Percentiles rank a stretch among this genome's conserved stretches.
phyloP scores from a whole-genome alignment of 2,888 invertebrate genomes.

The Cerastoderma edule region DNA sequence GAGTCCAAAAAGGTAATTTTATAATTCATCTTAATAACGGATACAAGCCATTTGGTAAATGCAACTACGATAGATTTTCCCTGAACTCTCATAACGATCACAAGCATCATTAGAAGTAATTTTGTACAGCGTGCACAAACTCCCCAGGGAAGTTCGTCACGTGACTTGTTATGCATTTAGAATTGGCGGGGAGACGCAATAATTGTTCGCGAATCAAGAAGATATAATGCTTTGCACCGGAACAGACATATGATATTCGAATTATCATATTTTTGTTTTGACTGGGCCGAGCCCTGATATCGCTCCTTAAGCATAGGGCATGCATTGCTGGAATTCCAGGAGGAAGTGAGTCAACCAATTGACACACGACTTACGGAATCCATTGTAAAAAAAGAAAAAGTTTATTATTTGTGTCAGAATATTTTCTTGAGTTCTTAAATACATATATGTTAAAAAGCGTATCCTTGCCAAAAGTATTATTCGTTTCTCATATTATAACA shows the following conservation, averaged over 20 bases:
- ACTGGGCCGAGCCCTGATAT: slow-evolving; percentile 14
- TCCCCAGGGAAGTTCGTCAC: neutral
- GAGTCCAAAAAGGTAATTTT: neutral
- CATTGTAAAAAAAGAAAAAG: neutral
- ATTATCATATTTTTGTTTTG: slow-evolving; percentile 19
- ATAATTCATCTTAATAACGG: slow-evolving; percentile 1
- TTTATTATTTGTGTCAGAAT: neutral
- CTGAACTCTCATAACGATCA: neutral
- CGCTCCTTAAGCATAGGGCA: too few species aligned
- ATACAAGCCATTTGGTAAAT: neutral
- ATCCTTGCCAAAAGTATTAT: too few species aligned
- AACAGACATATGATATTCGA: slow-evolving; percentile 18
- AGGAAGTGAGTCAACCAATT: neutral
- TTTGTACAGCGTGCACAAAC: slow-evolving; percentile 7
- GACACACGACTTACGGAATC: neutral
- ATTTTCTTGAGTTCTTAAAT: neutral
- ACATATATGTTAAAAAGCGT: neutral
- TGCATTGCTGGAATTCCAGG: too few species aligned
- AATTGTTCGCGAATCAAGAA: neutral
- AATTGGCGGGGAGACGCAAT: neutral
- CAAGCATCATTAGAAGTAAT: too few species aligned
- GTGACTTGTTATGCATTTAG: neutral
- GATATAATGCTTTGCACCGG: slow-evolving; percentile 14
- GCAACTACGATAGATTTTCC: neutral
- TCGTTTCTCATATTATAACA: too few species aligned